Evolutionary conservation across 2,888 invertebrate genomes (phyloP).

Genomic region (Torymus texanus): DNA sequence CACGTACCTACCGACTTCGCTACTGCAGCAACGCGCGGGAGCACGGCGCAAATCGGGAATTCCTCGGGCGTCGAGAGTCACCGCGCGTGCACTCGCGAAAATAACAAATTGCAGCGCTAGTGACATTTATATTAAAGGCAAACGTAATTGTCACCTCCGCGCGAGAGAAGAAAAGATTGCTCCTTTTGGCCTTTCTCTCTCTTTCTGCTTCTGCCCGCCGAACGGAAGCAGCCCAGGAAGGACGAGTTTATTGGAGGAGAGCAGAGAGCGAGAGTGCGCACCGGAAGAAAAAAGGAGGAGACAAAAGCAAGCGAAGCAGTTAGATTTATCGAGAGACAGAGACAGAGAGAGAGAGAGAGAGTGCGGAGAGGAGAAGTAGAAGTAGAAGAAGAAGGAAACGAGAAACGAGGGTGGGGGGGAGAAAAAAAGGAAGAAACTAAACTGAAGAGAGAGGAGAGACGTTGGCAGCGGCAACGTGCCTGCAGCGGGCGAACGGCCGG

Average conservation of each 20-base stretch:
- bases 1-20: too few species aligned
- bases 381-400: too few species aligned
- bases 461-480: not conserved
- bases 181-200: too few species aligned
- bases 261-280: conserved; percentile 26
- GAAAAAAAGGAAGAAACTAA: not conserved
- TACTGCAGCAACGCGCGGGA: too few species aligned
- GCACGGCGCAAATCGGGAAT: too few species aligned
- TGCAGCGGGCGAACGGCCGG: not conserved
- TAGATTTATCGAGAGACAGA: conserved; percentile 46
- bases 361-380: too few species aligned
- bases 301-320: not conserved
- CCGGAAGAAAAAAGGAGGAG: too few species aligned
- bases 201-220: too few species aligned
- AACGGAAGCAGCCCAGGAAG: not conserved
- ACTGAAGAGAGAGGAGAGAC: not conserved
- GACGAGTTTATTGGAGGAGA: conserved; percentile 45
- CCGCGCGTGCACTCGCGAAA: conserved; percentile 23
- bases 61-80: too few species aligned
- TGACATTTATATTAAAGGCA: conserved; percentile 52
- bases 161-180: conserved; percentile 4
- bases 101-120: conserved; percentile 43
- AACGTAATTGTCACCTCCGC: not conserved
- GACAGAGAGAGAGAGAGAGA: not conserved
- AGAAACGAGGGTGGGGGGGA: not conserved